Percentiles rank a stretch among this genome's conserved stretches.
phyloP scores from a whole-genome alignment of 1,140 invertebrate genomes.

The Steinernema khuongi region DNA sequence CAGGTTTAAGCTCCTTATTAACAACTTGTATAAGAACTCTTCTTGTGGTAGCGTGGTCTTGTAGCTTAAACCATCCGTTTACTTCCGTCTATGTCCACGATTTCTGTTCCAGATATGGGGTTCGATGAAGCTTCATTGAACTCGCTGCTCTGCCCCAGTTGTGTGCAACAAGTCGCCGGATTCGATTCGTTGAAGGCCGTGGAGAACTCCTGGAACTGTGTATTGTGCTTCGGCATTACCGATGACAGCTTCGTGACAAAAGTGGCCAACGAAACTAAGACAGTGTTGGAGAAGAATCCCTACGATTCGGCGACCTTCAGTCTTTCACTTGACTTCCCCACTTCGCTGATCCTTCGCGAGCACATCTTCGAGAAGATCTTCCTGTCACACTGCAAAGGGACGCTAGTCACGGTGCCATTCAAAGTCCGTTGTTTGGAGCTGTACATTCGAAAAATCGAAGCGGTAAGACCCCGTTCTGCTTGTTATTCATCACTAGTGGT shows the following conservation, averaged over 20 bases:
- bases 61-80: too few species aligned
- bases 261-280: slow-evolving; percentile 27
- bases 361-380: slow-evolving; percentile 30
- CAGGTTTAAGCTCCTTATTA: too few species aligned
- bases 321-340: slow-evolving; percentile 51
- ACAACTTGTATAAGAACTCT: too few species aligned
- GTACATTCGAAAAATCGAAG: slow-evolving; percentile 41
- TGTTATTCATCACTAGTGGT: slow-evolving; percentile 1
- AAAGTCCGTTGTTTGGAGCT: slow-evolving; percentile 38
- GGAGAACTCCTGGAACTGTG: slow-evolving; percentile 24
- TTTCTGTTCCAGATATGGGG: too few species aligned
- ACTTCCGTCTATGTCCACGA: too few species aligned
- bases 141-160: neutral
- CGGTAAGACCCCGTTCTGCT: slow-evolving; percentile 27
- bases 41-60: too few species aligned
- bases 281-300: slow-evolving; percentile 21
- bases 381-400: slow-evolving; percentile 32
- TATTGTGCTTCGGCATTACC: slow-evolving; percentile 42
- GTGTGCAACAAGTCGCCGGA: neutral
- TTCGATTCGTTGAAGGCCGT: neutral
- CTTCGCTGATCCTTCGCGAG: slow-evolving; percentile 44
- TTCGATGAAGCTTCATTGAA: too few species aligned
- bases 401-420: slow-evolving; percentile 34
- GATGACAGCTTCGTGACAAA: slow-evolving; percentile 27
- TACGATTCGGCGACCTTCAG: slow-evolving; percentile 51